Percentiles rank a stretch among this genome's conserved stretches.
Conservation (phyloP, 2,113 vertebrate genomes). For the Sorex araneus region DNA sequence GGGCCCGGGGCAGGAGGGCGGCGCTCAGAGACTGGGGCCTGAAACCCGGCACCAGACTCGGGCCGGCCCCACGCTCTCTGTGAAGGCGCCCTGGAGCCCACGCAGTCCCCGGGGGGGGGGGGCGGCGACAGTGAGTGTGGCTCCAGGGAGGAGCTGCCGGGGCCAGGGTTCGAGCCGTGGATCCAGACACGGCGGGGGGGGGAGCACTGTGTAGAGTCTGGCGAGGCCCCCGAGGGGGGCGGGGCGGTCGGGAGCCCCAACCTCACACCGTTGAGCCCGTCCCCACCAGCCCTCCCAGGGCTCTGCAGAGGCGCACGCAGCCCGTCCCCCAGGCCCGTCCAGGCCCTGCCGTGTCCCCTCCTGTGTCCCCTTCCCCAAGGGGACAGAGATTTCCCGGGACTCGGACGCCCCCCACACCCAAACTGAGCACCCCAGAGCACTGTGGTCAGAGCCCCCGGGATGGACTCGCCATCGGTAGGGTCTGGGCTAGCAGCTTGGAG, state of each 20-base stretch:
- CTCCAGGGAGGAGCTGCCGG: constrained; percentile 63
- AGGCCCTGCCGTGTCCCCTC: neutral
- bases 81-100: neutral
- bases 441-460: neutral
- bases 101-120: neutral
- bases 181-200: constrained; percentile 41
- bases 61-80: constrained; percentile 1
- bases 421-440: neutral
- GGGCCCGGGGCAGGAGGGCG: neutral
- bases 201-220: constrained; percentile 58
- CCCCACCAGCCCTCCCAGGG: neutral
- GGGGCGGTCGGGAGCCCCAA: neutral
- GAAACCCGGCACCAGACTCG: constrained; percentile 11
- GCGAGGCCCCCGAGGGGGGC: constrained; percentile 66
- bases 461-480: too few species aligned
- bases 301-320: neutral
- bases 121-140: neutral
- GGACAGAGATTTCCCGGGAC: neutral
- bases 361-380: neutral
- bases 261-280: neutral
- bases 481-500: too few species aligned
- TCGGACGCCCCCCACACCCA: neutral
- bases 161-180: constrained; percentile 58
- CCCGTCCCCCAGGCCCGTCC: neutral
- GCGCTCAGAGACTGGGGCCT: neutral